Evolutionary conservation across 2,888 invertebrate genomes (phyloP), one percentile per base, ranked within the genome.

Genomic region (Eumacrocentrus americanus): DNA sequence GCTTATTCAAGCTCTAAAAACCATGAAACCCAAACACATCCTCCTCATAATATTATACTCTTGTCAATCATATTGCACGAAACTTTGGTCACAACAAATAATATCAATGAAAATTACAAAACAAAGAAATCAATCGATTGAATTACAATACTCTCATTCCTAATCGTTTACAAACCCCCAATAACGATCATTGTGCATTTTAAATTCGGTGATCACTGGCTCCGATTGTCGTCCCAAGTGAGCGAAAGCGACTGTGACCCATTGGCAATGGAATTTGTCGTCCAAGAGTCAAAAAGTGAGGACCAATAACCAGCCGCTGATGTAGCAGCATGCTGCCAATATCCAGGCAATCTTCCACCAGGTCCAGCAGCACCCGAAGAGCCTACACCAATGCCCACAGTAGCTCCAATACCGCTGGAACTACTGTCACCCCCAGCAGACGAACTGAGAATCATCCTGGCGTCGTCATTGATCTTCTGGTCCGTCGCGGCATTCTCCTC

Each of bases 271-370:
- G 78, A 68, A 20, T 75, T 74, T 40, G 77, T 75, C 46, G 79
- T 72, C 80, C 80, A 80, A 5, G 76, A 75, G 60, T 80, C 80
- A 63, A 80, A 77, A 6, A 80, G 58, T n/a, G 80, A 76, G 1
- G 80, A 77, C 77, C 80, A 80, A 53, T 80, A 80, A 0, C 75
- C 76, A 0, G 73, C 71, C 2, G 80, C 74, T 0, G 77, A 69
- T 2, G 78, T 72, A 0, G 73, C 71, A 14, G 78, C 78, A 55
- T 80, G 79, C 51, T 80, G 80, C 74, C 80, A 79, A 34, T 80
- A 80, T 0, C 80, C 74, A 2, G 80, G 75, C n/a, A 80, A 66
- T 7, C 80, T 77, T 2, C 72, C 71, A 3, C 66, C 69, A 1
- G 70, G 54, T 1, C 67, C 62, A 18, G 69, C 50, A n/a, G 63